Percentiles rank a stretch among this genome's conserved stretches.
Conservation (phyloP, 2,888 invertebrate genomes). For the Onchidella celtica region DNA sequence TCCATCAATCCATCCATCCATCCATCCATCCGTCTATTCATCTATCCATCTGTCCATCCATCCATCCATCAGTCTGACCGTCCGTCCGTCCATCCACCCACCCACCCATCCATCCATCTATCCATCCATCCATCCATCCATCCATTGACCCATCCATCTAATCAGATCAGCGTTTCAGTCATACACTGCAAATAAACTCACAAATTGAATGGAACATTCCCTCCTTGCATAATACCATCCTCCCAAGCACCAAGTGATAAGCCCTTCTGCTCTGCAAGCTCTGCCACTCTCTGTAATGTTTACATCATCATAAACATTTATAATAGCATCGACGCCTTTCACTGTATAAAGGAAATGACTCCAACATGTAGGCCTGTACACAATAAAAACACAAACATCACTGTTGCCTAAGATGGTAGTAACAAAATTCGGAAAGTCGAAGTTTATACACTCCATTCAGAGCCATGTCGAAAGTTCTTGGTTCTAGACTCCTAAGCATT, state of each 20-base stretch:
- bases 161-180: background rate
- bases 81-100: background rate
- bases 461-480: too few relatives aligned
- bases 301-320: too few relatives aligned
- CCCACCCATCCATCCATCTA: background rate
- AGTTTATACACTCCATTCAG: too few relatives aligned
- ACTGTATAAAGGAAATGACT: too few relatives aligned
- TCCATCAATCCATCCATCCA: background rate
- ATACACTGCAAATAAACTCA: too few relatives aligned
- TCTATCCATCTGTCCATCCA: background rate
- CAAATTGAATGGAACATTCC: constrained; percentile 45
- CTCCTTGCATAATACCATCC: constrained; percentile 60
- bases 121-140: background rate
- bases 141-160: background rate
- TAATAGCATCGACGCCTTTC: too few relatives aligned
- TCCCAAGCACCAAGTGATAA: constrained; percentile 64
- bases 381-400: too few relatives aligned
- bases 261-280: constrained; percentile 23
- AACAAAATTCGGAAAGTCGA: too few relatives aligned
- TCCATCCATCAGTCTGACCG: too few relatives aligned
- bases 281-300: constrained; percentile 15
- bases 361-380: too few relatives aligned
- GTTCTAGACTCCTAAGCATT: too few relatives aligned
- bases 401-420: too few relatives aligned
- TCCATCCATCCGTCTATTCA: background rate